Percentiles rank a stretch among this genome's conserved stretches.
phyloP scores from a whole-genome alignment of 2,888 invertebrate species.

The Pheosia gnoma region DNA sequence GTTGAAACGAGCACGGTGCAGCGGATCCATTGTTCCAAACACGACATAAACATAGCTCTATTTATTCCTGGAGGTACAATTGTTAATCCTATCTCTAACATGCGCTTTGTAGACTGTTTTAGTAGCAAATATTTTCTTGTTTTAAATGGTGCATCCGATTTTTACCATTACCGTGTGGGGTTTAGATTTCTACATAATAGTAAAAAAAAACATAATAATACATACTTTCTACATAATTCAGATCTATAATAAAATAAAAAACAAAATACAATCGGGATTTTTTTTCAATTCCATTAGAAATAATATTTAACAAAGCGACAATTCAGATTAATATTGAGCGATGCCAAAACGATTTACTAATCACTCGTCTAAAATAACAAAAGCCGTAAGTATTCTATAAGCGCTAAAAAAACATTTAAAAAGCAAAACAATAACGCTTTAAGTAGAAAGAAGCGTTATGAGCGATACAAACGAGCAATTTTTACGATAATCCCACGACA shows the following conservation, averaged over 20 bases:
- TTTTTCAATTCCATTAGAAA: too few species aligned
- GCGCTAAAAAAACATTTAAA: neutral
- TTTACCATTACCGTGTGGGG: too few species aligned
- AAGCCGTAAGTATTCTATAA: neutral
- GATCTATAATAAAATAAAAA: too few species aligned
- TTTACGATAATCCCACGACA: constrained; percentile 52
- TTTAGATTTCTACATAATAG: too few species aligned
- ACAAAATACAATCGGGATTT: too few species aligned
- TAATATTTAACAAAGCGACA: too few species aligned
- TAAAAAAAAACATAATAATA: too few species aligned
- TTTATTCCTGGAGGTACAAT: too few species aligned
- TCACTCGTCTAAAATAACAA: neutral
- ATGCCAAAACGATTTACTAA: neutral
- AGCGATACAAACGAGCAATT: constrained; percentile 46
- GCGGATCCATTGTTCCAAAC: neutral
- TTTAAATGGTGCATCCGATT: too few species aligned
- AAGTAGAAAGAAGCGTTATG: constrained; percentile 24
- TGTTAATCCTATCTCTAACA: neutral
- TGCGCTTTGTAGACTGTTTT: neutral
- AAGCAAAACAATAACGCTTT: constrained; percentile 31
- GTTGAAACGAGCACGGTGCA: neutral
- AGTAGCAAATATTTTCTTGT: too few species aligned
- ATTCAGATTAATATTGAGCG: too few species aligned
- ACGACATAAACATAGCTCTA: neutral
- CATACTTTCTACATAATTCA: too few species aligned